Evolutionary conservation across 2,113 vertebrate genomes (phyloP), one percentile per base, ranked within the genome.

Genomic region (Arenaria interpres): DNA sequence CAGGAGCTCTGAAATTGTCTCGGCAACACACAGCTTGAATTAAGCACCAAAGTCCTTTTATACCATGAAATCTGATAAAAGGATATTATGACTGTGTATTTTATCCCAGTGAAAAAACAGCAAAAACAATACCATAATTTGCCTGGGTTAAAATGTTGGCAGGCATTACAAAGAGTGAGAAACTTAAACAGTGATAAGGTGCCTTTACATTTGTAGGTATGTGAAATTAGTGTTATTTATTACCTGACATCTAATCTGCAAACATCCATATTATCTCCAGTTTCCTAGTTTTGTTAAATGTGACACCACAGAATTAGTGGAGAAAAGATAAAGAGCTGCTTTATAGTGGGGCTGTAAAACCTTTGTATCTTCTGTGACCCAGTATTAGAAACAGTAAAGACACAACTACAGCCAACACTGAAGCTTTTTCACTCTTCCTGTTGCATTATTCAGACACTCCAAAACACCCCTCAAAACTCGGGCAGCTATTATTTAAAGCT

Each of bases 221-320:
- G 98, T 33, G 97, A 98, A 98, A 98, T 97, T 96, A 93, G 85
- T 91, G 98, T 98, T 98, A 98, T 98, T 99, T 98, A 98, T 98
- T 97, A 97, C 98, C 98, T 95, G 92, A 91, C 96, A 74, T 81
- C 96, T 98, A 97, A 98, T 98, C 97, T 97, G 97, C 97, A 98
- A 98, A 98, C 97, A 98, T 81, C 92, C 90, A 95, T 92, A 96
- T 96, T 98, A 98, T 98, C 98, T 94, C 96, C 87, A 96, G 96
- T 98, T 98, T 98, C 98, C 98, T 98, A 97, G 96, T 98, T 97
- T 97, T 98, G 97, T 97, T 97, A 97, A 98, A 97, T 81, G 97
- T 98, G 97, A 98, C 98, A 98, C 92, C 51, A 67, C 2, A 53
- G 96, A 98, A 97, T 97, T 97, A 97, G 96, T 89, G 75, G 90